Conservation (phyloP, 2,888 invertebrate genomes). For the Stegophylla sp. region DNA sequence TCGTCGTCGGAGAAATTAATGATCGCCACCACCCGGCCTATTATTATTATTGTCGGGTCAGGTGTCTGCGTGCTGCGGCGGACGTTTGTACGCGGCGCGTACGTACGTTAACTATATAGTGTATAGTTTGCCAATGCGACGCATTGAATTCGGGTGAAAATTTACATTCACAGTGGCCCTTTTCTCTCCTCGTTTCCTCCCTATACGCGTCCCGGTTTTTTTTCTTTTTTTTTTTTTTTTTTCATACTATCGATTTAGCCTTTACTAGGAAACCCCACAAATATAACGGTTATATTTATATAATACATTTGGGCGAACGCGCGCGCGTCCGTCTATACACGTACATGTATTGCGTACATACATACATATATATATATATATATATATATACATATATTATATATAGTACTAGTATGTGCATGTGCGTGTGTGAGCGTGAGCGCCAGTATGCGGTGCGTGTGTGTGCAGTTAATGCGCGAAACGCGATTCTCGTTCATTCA, state of each 20-base stretch:
- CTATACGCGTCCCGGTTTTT: background rate
- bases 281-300: conserved; percentile 13
- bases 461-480: conserved; percentile 21
- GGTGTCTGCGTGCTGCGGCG: conserved; percentile 29
- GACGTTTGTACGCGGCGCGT: background rate
- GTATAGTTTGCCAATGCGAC: conserved; percentile 15
- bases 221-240: background rate
- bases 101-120: no score
- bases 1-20: conserved; percentile 49
- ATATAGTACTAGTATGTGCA: background rate
- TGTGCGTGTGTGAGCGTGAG: background rate
- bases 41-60: conserved; percentile 48
- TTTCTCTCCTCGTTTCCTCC: conserved; percentile 9
- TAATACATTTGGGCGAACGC: conserved; percentile 42
- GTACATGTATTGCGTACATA: no score
- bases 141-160: conserved; percentile 45
- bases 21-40: conserved; percentile 46
- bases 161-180: conserved; percentile 43
- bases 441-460: conserved; percentile 2
- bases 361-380: no score
- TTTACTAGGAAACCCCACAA: conserved; percentile 52
- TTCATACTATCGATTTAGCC: conserved; percentile 40
- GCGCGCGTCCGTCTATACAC: background rate
- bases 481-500: conserved; percentile 47
- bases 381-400: no score